phyloP scores from a whole-genome alignment of 2,888 invertebrate species.

The Hypselothyrea guttata region DNA sequence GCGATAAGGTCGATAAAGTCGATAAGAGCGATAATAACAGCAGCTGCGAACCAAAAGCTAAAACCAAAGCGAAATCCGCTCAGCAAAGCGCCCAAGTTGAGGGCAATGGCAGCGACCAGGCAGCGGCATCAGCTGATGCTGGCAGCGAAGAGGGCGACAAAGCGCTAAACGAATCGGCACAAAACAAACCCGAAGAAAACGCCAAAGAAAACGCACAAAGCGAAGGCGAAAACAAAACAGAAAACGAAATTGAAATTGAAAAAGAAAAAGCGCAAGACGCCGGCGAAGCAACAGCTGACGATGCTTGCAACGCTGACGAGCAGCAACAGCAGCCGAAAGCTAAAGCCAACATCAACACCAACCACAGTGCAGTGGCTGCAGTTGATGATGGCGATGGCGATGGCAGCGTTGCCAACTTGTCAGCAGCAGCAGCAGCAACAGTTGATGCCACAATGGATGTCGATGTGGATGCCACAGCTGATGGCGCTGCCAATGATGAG shows the following conservation, averaged over 20 bases:
- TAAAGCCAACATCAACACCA: constrained; percentile 26
- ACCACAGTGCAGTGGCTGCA: constrained; percentile 27
- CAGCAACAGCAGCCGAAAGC: constrained; percentile 14
- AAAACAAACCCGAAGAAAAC: constrained; percentile 25
- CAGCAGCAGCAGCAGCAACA: constrained; percentile 18
- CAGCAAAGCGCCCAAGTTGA: constrained; percentile 32
- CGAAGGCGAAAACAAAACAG: constrained; percentile 12
- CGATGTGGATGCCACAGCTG: constrained; percentile 52
- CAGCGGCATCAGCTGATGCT: constrained; percentile 49
- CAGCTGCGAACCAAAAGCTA: constrained; percentile 12
- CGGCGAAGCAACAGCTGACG: constrained; percentile 40
- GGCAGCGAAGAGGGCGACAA: constrained; percentile 39
- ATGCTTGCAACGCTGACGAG: constrained; percentile 7
- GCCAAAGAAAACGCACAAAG: constrained; percentile 16
- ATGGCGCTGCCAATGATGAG: constrained; percentile 54
- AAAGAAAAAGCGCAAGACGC: constrained; percentile 24
- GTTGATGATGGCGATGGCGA: constrained; percentile 19
- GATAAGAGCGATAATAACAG: too few species aligned
- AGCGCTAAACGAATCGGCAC: constrained; percentile 55
- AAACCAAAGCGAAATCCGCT: constrained; percentile 42
- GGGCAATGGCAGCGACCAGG: constrained; percentile 63
- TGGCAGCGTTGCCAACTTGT: constrained; percentile 15
- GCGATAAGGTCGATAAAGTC: constrained; percentile 26
- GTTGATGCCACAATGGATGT: constrained; percentile 52
- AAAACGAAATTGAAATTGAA: constrained; percentile 31